Evolutionary conservation across 2,113 vertebrate species (phyloP).

Genomic region (Melanerpes formicivorus): DNA sequence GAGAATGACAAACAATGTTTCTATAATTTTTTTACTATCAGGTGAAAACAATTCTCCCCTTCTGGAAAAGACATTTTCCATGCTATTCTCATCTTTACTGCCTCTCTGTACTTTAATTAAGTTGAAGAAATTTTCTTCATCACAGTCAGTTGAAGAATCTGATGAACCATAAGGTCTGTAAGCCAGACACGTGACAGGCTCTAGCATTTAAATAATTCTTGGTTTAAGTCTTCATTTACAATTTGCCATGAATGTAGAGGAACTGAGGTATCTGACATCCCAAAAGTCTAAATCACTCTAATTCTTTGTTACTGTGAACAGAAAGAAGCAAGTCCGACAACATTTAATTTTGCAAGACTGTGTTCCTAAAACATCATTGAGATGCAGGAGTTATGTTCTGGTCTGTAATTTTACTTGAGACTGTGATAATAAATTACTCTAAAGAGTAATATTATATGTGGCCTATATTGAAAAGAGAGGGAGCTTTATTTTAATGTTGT

Average conservation of each 20-base stretch:
- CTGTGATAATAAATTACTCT: not conserved
- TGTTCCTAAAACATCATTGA: not conserved
- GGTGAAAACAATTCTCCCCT: not conserved
- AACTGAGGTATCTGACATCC: not conserved
- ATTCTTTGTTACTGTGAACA: not conserved
- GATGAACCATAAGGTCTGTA: not conserved
- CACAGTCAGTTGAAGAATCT: not conserved
- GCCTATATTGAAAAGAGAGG: not conserved
- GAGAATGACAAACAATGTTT: not conserved
- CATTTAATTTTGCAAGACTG: not conserved
- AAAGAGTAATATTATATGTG: not conserved
- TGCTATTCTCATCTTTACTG: not conserved
- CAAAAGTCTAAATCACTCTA: not conserved
- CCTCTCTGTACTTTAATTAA: not conserved
- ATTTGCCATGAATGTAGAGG: not conserved
- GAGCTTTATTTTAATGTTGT: not conserved
- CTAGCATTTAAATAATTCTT: not conserved
- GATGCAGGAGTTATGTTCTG: not conserved
- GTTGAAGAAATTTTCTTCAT: not conserved
- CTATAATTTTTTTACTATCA: not conserved
- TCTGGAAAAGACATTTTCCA: not conserved
- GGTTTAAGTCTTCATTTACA: not conserved
- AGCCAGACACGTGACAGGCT: not conserved
- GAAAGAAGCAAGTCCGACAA: not conserved
- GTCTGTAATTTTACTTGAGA: not conserved